Evolutionary conservation across 2,113 vertebrate species (phyloP).

Genomic region (Rhombomys opimus): DNA sequence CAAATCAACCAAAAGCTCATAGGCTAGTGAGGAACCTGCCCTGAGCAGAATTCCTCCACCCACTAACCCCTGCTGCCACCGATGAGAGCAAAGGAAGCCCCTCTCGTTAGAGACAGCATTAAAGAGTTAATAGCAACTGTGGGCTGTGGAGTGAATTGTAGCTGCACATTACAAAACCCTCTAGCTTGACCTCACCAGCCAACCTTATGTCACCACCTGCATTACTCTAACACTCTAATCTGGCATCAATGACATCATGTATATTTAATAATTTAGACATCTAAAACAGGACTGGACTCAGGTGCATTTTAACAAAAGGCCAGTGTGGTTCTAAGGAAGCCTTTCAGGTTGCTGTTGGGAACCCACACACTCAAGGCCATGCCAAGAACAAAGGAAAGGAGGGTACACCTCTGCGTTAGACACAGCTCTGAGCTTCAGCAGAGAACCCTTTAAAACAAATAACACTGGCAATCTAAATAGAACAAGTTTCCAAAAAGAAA

Average conservation of each 20-base stretch:
- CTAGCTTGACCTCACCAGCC: background rate
- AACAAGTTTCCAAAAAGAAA: conserved; percentile 18
- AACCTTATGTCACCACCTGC: background rate
- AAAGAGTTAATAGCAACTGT: background rate
- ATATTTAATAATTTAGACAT: conserved; percentile 55
- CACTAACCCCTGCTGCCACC: background rate
- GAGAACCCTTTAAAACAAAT: background rate
- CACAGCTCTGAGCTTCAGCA: background rate
- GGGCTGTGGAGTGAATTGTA: background rate
- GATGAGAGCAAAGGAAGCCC: background rate
- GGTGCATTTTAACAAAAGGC: background rate
- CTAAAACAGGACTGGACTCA: background rate
- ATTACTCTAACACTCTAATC: conserved; percentile 3
- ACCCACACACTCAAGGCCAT: background rate
- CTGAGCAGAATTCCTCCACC: background rate
- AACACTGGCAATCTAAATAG: background rate
- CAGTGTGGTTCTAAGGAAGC: background rate
- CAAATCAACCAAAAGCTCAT: background rate
- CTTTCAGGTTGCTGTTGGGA: background rate
- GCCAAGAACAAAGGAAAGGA: background rate
- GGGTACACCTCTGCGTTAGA: background rate
- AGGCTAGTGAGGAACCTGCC: background rate
- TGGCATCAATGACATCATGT: background rate
- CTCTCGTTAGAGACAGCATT: background rate
- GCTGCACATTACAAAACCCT: background rate